Evolutionary conservation across 2,113 vertebrate genomes (phyloP).

Genomic region (Toxostoma redivivum): DNA sequence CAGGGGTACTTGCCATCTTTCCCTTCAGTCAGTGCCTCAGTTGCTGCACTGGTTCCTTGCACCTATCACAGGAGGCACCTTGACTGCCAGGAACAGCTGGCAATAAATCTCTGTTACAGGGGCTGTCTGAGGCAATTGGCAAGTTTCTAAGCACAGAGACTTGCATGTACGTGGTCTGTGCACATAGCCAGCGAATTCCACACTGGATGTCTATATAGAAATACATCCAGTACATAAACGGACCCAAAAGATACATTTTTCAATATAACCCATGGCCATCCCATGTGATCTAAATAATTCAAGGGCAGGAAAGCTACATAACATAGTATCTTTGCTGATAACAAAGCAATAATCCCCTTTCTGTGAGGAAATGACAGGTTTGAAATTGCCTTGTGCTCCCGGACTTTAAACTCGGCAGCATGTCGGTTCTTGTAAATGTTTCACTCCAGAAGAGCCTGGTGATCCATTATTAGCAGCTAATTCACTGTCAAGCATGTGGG

Average conservation of each 20-base stretch:
- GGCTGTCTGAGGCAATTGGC: background rate
- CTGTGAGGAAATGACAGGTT: conserved; percentile 65
- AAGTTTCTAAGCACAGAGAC: background rate
- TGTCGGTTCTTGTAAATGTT: conserved; percentile 39
- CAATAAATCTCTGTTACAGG: background rate
- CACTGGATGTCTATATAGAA: background rate
- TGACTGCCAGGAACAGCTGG: background rate
- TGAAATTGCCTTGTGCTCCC: conserved; percentile 64
- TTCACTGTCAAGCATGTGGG: conserved; percentile 35
- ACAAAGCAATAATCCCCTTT: conserved; percentile 53
- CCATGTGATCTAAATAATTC: background rate
- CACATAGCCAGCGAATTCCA: background rate
- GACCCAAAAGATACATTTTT: background rate
- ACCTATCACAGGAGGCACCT: background rate
- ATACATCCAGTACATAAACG: fast-evolving
- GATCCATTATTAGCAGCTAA: conserved; percentile 54
- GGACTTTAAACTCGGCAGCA: conserved; percentile 56
- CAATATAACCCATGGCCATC: background rate
- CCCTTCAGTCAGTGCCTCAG: background rate
- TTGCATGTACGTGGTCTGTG: background rate
- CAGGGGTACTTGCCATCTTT: background rate
- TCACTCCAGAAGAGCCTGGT: conserved; percentile 11
- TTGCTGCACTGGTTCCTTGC: background rate
- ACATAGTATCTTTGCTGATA: conserved; percentile 33
- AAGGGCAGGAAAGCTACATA: conserved; percentile 26